Evolutionary conservation across 2,113 vertebrate genomes (phyloP).

Genomic region (Grallaria varia): DNA sequence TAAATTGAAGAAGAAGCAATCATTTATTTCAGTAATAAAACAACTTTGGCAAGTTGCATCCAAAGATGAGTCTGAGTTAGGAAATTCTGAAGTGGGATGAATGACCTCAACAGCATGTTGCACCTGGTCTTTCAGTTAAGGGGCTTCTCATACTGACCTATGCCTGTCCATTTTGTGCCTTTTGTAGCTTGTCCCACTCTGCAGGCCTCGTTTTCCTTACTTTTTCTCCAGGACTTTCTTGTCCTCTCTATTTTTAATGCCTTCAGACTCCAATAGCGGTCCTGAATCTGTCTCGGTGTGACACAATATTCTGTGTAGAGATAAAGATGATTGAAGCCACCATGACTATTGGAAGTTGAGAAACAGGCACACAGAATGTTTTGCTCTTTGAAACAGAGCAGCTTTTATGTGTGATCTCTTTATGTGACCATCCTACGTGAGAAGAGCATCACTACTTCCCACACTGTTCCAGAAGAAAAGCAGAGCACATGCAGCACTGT

Average conservation of each 20-base stretch:
- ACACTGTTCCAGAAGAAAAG: neutral
- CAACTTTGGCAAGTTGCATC: neutral
- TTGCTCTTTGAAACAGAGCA: neutral
- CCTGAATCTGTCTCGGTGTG: neutral
- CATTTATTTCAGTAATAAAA: neutral
- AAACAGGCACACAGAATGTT: neutral
- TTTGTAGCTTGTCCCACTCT: neutral
- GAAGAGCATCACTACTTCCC: neutral
- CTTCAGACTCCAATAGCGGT: neutral
- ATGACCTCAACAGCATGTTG: neutral
- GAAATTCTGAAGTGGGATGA: neutral
- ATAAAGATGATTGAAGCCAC: neutral
- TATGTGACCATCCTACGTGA: neutral
- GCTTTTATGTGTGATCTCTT: neutral
- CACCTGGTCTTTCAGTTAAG: neutral
- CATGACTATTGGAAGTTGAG: neutral
- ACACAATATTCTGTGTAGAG: neutral
- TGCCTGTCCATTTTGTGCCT: neutral
- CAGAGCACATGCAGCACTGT: neutral
- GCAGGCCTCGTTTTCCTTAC: neutral
- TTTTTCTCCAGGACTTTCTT: neutral
- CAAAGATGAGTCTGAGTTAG: neutral
- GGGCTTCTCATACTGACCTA: neutral
- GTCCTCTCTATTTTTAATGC: neutral
- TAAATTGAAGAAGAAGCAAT: neutral